Conservation (phyloP, 2,113 vertebrate species). For the Cynopterus brachyotis region DNA sequence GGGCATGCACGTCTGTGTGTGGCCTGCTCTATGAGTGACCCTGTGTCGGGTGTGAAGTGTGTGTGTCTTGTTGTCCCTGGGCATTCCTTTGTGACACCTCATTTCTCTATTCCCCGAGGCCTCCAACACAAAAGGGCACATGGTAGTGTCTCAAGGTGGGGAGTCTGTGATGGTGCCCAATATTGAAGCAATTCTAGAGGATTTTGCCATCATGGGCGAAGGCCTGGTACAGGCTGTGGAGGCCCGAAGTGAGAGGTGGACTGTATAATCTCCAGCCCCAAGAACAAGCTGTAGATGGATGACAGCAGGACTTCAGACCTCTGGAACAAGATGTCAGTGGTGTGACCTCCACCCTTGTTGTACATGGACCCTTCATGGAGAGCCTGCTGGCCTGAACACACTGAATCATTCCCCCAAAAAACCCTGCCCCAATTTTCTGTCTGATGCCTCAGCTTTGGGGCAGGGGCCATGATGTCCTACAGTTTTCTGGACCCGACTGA, state of each 20-base stretch:
- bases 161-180: constrained; percentile 88
- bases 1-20: accelerated
- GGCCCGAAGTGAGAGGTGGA: constrained; percentile 92
- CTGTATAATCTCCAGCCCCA: constrained; percentile 81
- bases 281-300: not conserved
- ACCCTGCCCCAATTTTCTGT: not conserved
- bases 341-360: not conserved
- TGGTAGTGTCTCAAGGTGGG: constrained; percentile 80
- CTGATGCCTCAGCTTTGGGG: not conserved
- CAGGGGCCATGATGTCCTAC: not conserved
- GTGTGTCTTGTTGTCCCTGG: not conserved
- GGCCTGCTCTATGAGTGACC: not conserved
- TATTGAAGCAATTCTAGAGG: constrained; percentile 93
- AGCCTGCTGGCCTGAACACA: not conserved
- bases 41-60: not conserved
- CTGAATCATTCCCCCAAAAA: not conserved
- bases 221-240: constrained; percentile 92
- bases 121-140: constrained; percentile 87
- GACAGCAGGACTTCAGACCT: not conserved
- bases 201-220: constrained; percentile 91
- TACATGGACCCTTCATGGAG: not conserved
- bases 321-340: not conserved
- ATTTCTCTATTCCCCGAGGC: constrained; percentile 82
- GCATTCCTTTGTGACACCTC: not conserved
- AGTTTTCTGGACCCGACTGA: not conserved